Base-by-base conservation (phyloP, 2,797 vertebrate species). In the Pagetopsis macropterus region DNA sequence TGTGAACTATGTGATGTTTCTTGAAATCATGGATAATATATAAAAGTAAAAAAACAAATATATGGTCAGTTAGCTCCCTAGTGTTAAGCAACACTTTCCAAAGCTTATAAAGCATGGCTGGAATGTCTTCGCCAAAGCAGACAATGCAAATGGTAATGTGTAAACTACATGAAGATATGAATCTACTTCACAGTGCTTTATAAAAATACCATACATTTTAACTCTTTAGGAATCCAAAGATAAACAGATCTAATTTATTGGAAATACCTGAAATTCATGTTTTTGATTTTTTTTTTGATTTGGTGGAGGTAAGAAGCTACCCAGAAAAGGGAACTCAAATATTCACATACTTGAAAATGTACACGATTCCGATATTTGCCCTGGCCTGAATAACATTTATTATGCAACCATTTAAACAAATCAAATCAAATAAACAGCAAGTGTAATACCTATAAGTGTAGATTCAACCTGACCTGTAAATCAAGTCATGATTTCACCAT, bases 301-400 rank as follows among this genome's bases (percentile, higher is more conserved):
- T 55, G 21, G 51, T 50, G 50, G 51, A 60, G 45, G 59, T 52
- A 37, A 68, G 52, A 49, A 41, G 64, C 49, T 15, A 0, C 21
- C 9, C 48, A 60, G 50, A 37, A 69, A 77, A 44, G 19, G 10
- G 41, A 56, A 41, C 14, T 50, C 17, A 67, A 72, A n/a, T 51
- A 33, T 65, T 72, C 43, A 75, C 74, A 79, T 70, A 62, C 11
- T 72, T 63, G 45, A 9, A 72, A 82, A 71, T 10, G 6, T 7
- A 31, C 21, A 50, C 70, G 40, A 67, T 6, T 16, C 48, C 0
- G 3, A 7, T 33, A 58, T 65, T 27, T 49, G 65, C 57, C 59
- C 44, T 64, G 65, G 56, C 59, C 40, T 64, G 65, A 41, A 59
- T 48, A 45, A 43, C 44, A 72, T 55, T 16, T 56, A 17, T 65